A percentile compares a stretch with the other conserved stretches of the same genome.
phyloP scores from a whole-genome alignment of 1,140 invertebrate genomes.

The Pristionchus pacificus region DNA sequence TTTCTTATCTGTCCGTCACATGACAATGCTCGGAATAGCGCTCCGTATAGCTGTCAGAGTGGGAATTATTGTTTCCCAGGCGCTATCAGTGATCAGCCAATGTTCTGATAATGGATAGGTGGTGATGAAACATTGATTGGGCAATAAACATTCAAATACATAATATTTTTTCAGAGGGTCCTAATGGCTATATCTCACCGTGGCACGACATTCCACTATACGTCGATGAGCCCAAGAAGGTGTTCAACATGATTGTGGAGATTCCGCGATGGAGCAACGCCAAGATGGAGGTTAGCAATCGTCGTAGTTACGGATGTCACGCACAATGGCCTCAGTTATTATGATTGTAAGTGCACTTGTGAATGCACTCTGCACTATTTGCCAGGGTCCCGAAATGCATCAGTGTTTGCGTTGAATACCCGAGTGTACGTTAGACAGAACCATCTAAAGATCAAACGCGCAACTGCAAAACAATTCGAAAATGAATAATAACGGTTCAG shows the following conservation, averaged over 20 bases:
- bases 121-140: background rate
- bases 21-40: too few relatives aligned
- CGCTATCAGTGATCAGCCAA: background rate
- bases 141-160: background rate
- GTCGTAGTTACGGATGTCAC: too few relatives aligned
- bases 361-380: too few relatives aligned
- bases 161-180: constrained; percentile 68
- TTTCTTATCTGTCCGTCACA: constrained; percentile 1
- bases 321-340: too few relatives aligned
- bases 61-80: background rate
- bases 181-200: constrained; percentile 79
- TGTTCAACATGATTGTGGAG: constrained; percentile 95
- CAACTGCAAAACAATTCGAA: background rate
- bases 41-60: background rate
- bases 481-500: constrained; percentile 58
- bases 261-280: constrained; percentile 97
- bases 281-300: constrained; percentile 99
- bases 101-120: background rate
- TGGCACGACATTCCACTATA: constrained; percentile 95
- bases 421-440: too few relatives aligned
- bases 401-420: too few relatives aligned
- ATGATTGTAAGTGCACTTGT: too few relatives aligned
- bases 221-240: constrained; percentile 72
- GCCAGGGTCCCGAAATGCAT: too few relatives aligned
- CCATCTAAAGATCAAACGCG: background rate